Base-by-base conservation (phyloP, 2,888 invertebrate genomes). In the Morpho achilles region DNA sequence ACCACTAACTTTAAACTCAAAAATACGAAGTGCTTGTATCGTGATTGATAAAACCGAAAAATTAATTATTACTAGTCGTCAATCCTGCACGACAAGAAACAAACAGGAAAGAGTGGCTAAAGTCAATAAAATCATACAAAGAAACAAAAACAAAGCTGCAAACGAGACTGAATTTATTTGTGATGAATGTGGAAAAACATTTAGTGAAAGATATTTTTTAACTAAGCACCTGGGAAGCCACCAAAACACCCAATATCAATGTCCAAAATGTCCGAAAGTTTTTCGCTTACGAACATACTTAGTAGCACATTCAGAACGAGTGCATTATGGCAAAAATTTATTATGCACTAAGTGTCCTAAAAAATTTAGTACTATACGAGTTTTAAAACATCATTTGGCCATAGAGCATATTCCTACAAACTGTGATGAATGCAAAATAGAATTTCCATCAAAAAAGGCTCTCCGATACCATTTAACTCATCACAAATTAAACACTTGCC, bases 271-370 rank as follows among this genome's bases (percentile, higher is more conserved):
- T 53, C 73, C 74, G 3, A 86, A 84, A 72, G 60, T 72, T 7
- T 85, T 85, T 50, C 55, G 70, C 5, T 73, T 75, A 1, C 58
- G 70, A 49, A 23, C 68, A 2, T 75, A 75, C 52, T 61, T 86
- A 8, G 67, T 74, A 4, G 74, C 75, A 7, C 86, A 87, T 59
- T 64, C 68, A 0, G 80, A 83, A 61, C 73, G 84, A 67, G 67
- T 84, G 0, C 87, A 87, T 61, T 74, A 76, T 61, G 81, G 83
- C 8, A 86, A 84, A 67, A 77, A 64, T 56, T 58, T 84, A 6
- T 67, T 72, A 62, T 87, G 86, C 63, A 58, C 70, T 2, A 76
- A 80, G 60, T 87, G 87, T 63, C 52, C 73, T 0, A 83, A 81
- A 72, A 84, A 69, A 76, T 81, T 86, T 44, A 80, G 84, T 54